phyloP scores from a whole-genome alignment of 2,888 invertebrate genomes.

The Dynastes maya region DNA sequence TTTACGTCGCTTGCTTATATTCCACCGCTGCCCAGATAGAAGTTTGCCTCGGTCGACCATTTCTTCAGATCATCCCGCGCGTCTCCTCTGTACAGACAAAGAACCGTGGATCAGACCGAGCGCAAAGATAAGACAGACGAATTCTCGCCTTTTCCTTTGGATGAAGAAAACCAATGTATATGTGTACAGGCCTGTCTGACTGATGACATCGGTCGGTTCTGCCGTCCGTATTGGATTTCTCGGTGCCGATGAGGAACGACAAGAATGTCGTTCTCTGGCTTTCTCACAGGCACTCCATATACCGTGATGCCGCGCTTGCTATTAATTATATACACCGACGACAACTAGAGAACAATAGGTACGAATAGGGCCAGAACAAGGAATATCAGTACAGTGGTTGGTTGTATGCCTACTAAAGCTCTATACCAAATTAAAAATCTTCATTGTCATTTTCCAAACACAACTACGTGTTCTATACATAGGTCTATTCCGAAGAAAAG shows the following conservation, averaged over 20 bases:
- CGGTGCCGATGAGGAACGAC: slow-evolving; percentile 53
- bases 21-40: slow-evolving; percentile 43
- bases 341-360: slow-evolving; percentile 53
- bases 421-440: slow-evolving; percentile 49
- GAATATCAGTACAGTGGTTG: slow-evolving; percentile 26
- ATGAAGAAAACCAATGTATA: slow-evolving; percentile 42
- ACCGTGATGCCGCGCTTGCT: slow-evolving; percentile 52
- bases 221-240: slow-evolving; percentile 50
- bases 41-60: slow-evolving; percentile 41
- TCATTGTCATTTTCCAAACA: not conserved
- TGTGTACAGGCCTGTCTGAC: slow-evolving; percentile 47
- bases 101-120: slow-evolving; percentile 45
- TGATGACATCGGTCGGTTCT: slow-evolving; percentile 48
- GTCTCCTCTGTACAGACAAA: slow-evolving; percentile 42
- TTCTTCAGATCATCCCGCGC: slow-evolving; percentile 39
- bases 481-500: no score
- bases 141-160: slow-evolving; percentile 44
- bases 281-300: slow-evolving; percentile 55
- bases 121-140: slow-evolving; percentile 43
- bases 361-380: slow-evolving; percentile 48
- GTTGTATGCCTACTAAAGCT: slow-evolving; percentile 32
- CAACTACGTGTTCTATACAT: no score
- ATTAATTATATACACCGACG: slow-evolving; percentile 57
- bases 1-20: slow-evolving; percentile 41
- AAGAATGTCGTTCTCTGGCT: slow-evolving; percentile 55